Base-by-base conservation (phyloP, 2,113 vertebrate species). In the Pleuronectes platessa region DNA sequence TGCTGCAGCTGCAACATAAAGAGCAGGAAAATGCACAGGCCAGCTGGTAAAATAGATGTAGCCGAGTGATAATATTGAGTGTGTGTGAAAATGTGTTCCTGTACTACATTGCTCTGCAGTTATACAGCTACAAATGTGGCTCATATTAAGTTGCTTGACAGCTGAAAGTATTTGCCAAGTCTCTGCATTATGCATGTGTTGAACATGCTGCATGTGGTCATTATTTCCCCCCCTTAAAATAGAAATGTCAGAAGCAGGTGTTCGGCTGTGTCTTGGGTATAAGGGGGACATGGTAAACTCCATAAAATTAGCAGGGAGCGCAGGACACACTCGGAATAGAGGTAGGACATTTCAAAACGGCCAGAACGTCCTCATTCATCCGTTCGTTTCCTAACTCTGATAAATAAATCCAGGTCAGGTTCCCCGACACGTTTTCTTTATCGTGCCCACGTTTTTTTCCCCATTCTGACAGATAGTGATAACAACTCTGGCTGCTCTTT, bases 1-100 rank as follows among this genome's bases (percentile, higher is more conserved):
- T 31, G 31, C 31, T 31, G 31, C 31, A 5, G 31, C 31, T 15
- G 40, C 56, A 71, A 35, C 40, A 3, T 56, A 56, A 55, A 53
- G 62, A 64, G 54, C 40, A 53, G 59, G 26, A 55, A 45, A 67
- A 47, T 55, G 27, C 14, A 64, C n/a, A 21, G 42, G 21, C 14
- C 59, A 27, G 35, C 51, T 53, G 53, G 59, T 51, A 37, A 54
- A 54, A 60, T 20, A 60, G 49, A 62, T 67, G 37, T 71, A n/a
- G 61, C 11, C 15, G 42, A 55, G 9, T 26, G 18, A 20, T 51
- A 56, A 72, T 58, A 20, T 53, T 2, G 1, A 6, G 8, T 68
- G 18, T 20, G 49, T 20, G 5, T 51, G 5, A 18, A n/a, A 7
- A 7, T 54, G 51, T n/a, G 2, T 45, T 69, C 49, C 31, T 61